These are phyloP conservation scores for Crotalus tigris DNA, from an alignment of 2,113 vertebrate species.

Conservation along the genomic window DNA sequence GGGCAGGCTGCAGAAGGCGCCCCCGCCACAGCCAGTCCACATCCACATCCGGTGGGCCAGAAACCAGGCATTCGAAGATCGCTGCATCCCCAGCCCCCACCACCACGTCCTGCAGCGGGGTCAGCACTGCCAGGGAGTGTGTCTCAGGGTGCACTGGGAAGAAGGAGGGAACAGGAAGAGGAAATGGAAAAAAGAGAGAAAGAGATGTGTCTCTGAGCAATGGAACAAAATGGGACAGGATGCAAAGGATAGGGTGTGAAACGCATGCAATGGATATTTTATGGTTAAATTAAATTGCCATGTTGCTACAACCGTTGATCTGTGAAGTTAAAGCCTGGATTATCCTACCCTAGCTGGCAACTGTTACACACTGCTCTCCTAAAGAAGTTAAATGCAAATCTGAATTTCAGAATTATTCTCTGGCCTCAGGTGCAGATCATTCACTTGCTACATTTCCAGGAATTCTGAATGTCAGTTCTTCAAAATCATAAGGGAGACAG, in stretches of 20 bases:
- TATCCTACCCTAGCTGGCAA: background rate
- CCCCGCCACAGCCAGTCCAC: conserved; percentile 95
- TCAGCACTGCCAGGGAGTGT: conserved; percentile 83
- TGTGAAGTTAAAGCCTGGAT: background rate
- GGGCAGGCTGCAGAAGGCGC: conserved; percentile 91
- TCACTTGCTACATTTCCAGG: background rate
- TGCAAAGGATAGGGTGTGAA: background rate
- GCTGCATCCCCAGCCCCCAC: conserved; percentile 92
- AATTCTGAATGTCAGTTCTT: background rate
- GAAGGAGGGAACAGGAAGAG: conserved; percentile 8
- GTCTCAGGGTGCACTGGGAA: conserved; percentile 80
- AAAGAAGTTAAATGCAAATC: background rate
- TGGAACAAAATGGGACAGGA: conserved; percentile 43
- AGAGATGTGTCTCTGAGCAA: conserved; percentile 64
- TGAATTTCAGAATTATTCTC: background rate
- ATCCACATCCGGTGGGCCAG: conserved; percentile 90
- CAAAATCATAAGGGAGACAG: background rate
- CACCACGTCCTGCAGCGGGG: conserved; percentile 85
- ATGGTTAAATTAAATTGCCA: background rate
- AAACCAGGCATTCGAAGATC: conserved; percentile 90
- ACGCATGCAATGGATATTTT: background rate
- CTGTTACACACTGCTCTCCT: background rate
- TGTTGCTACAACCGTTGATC: background rate
- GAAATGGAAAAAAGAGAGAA: conserved; percentile 46
- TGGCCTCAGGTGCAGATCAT: too few species aligned